Conservation (phyloP, 2,888 invertebrate species). For the Apeira syringaria region DNA sequence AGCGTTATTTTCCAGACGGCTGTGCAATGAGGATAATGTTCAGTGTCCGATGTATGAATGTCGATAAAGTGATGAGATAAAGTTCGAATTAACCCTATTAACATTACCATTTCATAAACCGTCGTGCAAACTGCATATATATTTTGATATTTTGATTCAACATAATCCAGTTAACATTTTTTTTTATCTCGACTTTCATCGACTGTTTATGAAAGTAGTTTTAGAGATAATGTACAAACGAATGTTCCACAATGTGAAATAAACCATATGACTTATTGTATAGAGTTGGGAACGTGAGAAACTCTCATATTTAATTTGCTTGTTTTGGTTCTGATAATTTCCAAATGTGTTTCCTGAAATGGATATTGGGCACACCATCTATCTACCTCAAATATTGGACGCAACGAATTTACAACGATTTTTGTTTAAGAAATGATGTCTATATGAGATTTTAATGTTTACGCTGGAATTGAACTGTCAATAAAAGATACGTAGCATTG, state of each 20-base stretch:
- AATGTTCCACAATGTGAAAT: constrained; percentile 46
- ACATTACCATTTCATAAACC: constrained; percentile 68
- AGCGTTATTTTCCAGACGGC: constrained; percentile 78
- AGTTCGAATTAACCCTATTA: constrained; percentile 78
- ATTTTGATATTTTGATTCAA: constrained; percentile 17
- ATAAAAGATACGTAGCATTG: constrained; percentile 29
- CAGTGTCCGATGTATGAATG: constrained; percentile 80
- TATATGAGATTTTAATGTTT: too few species aligned
- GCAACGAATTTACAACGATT: constrained; percentile 12
- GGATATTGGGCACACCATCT: too few species aligned
- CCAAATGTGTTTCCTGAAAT: not conserved
- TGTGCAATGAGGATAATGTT: constrained; percentile 77
- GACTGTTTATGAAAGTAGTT: constrained; percentile 74
- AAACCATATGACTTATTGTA: constrained; percentile 1
- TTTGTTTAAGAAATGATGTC: too few species aligned
- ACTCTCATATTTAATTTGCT: not conserved
- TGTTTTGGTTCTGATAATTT: not conserved
- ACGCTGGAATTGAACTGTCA: not conserved
- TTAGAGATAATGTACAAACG: constrained; percentile 52
- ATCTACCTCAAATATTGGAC: not conserved
- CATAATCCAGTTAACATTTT: constrained; percentile 6
- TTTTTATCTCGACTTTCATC: constrained; percentile 37
- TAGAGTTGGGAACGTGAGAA: not conserved
- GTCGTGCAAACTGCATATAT: constrained; percentile 44
- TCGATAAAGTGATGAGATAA: constrained; percentile 75